phyloP scores from a whole-genome alignment of 1,140 invertebrate genomes.

The Euwallacea similis region DNA sequence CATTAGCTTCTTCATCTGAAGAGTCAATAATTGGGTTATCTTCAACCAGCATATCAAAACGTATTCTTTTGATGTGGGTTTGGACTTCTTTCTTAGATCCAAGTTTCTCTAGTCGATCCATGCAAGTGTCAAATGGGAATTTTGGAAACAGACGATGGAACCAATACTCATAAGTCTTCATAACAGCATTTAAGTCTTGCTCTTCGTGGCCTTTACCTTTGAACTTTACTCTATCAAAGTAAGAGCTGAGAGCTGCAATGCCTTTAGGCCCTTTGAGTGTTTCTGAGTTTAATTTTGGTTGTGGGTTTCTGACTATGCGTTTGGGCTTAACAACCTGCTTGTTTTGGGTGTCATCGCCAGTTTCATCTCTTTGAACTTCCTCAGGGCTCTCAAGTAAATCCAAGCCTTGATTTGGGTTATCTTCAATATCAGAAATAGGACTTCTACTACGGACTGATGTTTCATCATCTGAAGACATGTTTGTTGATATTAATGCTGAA shows the following conservation, averaged over 20 bases:
- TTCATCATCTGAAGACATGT: conserved; percentile 38
- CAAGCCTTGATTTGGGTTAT: conserved; percentile 38
- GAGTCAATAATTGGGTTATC: conserved; percentile 38
- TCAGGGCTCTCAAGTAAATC: conserved; percentile 40
- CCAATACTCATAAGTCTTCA: conserved; percentile 90
- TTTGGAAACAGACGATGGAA: conserved; percentile 87
- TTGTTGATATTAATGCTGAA: neutral
- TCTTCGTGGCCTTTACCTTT: conserved; percentile 82
- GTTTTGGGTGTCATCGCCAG: conserved; percentile 25
- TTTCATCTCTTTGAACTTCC: conserved; percentile 42
- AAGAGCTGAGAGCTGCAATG: conserved; percentile 72
- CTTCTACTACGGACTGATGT: neutral
- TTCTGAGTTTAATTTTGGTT: conserved; percentile 71
- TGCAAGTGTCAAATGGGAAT: conserved; percentile 81
- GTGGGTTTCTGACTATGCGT: conserved; percentile 66
- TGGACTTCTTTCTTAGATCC: conserved; percentile 71
- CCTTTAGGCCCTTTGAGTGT: conserved; percentile 66
- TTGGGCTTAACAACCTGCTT: conserved; percentile 54
- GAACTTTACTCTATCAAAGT: conserved; percentile 82
- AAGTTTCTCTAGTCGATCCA: conserved; percentile 78
- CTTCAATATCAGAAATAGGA: neutral
- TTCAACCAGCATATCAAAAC: conserved; percentile 45
- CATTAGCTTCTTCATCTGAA: conserved; percentile 37
- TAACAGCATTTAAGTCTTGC: conserved; percentile 76
- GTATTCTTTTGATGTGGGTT: conserved; percentile 49